Percentiles rank a stretch among this genome's conserved stretches.
Evolutionary conservation across 1,140 invertebrate species (phyloP).

Genomic region (Drosophila seguyi): DNA sequence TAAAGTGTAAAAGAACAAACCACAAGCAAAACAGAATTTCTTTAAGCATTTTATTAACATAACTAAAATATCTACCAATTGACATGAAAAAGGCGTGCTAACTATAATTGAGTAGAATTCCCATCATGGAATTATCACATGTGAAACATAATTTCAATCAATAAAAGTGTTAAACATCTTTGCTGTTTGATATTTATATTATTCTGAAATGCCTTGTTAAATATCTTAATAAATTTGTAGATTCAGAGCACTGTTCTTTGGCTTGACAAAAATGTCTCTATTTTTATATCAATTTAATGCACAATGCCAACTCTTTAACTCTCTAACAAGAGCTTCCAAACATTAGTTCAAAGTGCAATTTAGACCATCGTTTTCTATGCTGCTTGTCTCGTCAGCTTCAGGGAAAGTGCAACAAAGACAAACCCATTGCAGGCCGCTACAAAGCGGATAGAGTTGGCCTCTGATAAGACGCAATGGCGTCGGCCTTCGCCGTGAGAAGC

Average conservation of each 20-base stretch:
- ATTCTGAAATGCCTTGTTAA: background rate
- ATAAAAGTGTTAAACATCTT: background rate
- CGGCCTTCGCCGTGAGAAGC: slow-evolving; percentile 22
- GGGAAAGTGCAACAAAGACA: slow-evolving; percentile 7
- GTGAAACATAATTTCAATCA: background rate
- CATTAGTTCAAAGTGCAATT: background rate
- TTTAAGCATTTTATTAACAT: background rate
- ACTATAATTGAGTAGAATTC: background rate
- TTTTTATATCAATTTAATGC: background rate
- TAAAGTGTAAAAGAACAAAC: background rate
- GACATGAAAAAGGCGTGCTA: too few species aligned
- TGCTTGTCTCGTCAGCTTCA: background rate
- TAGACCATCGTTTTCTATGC: too few species aligned
- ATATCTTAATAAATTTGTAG: background rate
- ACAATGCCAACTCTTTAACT: background rate
- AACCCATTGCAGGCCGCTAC: slow-evolving; percentile 12
- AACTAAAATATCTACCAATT: background rate
- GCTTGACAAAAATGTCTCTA: background rate
- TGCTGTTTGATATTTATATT: background rate
- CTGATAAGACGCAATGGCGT: slow-evolving; percentile 60
- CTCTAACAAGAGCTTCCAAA: background rate
- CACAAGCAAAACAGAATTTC: background rate
- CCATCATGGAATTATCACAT: background rate
- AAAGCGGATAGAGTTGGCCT: slow-evolving; percentile 25
- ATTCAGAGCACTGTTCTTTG: background rate